Evolutionary conservation across 30 jellyfish, hydroid and myxozoan species (phyloP), one percentile per base, ranked within the genome.

Genomic region (Catostylus mosaicus): DNA sequence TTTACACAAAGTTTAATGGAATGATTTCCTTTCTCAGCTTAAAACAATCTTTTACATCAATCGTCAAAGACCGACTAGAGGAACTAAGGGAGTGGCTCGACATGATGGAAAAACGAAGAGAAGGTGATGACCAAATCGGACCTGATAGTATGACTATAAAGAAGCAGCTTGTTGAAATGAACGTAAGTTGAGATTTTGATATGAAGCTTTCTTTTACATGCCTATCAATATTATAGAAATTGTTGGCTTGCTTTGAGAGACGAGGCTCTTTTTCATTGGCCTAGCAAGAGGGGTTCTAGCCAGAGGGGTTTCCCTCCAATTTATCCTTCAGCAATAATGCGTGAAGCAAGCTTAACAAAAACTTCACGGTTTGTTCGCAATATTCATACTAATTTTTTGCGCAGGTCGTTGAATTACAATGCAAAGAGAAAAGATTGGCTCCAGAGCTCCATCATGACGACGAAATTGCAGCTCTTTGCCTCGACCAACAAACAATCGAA

Each of bases 101-200:
- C 8, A 70, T 77, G 75, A 75, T 92, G 96, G 72, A 82, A 38
- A 86, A 89, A 54, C 83, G 94, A 70, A 59, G 96, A 24, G 95
- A 87, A 54, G 77, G 96, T 1, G 86, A 75, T 30, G 90, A 87
- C 45, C 73, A 71, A 10, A 74, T 73, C 67, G 98, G 96, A 26
- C 95, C 97, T 11, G 99, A 94, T 63, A 67, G 91, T 35, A 71
- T 59, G 85, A 67, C 96, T 54, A 77, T 94, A 74, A 83, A 89
- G 57, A 73, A 79, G 30, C 99, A 94, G 69, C 51, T 94, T n/a
- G 73, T 85, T 0, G 97, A 94, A 76, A 77, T 93, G 89, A 88
- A 73, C 46, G 98, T 92, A 77, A 57, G 94, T 78, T 14, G 24
- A 18, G 2, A 18, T 50, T 5, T n/a, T n/a, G n/a, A n/a, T n/a